Evolutionary conservation across 2,113 vertebrate genomes (phyloP), one percentile per base, ranked within the genome.

Genomic region (Siniperca knerii): DNA sequence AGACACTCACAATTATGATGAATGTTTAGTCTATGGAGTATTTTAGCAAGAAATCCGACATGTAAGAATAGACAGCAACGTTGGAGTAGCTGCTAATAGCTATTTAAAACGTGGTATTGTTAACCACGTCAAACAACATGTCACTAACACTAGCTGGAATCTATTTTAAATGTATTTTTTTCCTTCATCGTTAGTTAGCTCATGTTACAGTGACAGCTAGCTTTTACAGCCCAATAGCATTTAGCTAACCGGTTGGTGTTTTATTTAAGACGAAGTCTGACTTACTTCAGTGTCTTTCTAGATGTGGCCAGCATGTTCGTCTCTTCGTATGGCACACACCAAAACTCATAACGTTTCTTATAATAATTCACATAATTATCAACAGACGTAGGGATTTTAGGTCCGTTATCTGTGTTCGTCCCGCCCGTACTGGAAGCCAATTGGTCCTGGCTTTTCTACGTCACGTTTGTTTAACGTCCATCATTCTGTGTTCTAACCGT

Each of bases 351-450:
- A 12, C 9, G 35, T 73, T 37, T 48, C 3, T 42, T 5, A 8
- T 10, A n/a, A 42, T 8, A 20, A 64, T 33, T 83, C n/a, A 81
- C 70, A 75, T 52, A 37, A 37, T 79, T 20, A 66, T 64, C 4
- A 8, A 8, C 11, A 52, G 64, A 21, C 60, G 4, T 37, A 21
- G 13, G 10, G 21, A 54, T 44, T 80, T 2, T 2, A 25, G 58
- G 37, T 86, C 90, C 91, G 91, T 92, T 94, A 93, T 92, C 44
- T 80, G 37, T 5, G 20, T 10, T 15, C 0, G 46, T 7, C 75
- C 79, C 86, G 55, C 90, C 88, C 44, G 0, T n/a, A 1, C 46
- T 20, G 0, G 3, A 52, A 74, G 15, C n/a, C 7, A 0, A 92
- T 94, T 92, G 92, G 93, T 44, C 15, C 9, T 2, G 0, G 0